Evolutionary conservation across 1,140 invertebrate species (phyloP).

Genomic region (Cyphomyrmex costatus): DNA sequence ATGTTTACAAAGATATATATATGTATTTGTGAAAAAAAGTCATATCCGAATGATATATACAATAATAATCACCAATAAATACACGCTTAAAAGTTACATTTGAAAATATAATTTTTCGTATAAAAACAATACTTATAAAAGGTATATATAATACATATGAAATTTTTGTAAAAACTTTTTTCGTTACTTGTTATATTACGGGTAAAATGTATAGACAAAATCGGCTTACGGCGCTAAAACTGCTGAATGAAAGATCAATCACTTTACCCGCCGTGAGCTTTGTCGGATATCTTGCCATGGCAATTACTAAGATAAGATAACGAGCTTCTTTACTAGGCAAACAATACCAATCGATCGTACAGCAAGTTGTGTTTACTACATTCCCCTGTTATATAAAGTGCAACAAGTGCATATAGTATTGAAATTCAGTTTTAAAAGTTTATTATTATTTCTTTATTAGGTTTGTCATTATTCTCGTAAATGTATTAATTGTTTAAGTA

Average conservation of each 20-base stretch:
- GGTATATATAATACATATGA: neutral
- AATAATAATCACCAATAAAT: no score
- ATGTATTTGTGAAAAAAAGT: no score
- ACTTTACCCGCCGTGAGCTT: constrained; percentile 62
- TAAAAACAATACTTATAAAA: neutral
- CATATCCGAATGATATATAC: no score
- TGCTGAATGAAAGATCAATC: constrained; percentile 53
- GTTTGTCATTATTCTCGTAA: neutral
- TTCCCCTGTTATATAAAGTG: constrained; percentile 44
- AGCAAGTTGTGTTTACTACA: constrained; percentile 60
- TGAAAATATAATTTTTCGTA: neutral
- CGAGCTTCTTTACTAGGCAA: constrained; percentile 51
- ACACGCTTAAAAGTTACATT: no score
- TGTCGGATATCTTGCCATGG: constrained; percentile 27
- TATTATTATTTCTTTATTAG: neutral
- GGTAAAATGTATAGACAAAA: neutral
- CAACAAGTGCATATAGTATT: neutral
- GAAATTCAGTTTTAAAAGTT: neutral
- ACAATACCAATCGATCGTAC: constrained; percentile 68
- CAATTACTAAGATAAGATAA: constrained; percentile 66
- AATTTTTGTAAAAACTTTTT: neutral
- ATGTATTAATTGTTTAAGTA: constrained; percentile 1
- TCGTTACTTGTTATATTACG: neutral
- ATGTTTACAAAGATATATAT: no score
- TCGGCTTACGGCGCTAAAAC: constrained; percentile 52